Conservation (phyloP, 2,797 vertebrate species). For the Lagorchestes hirsutus region DNA sequence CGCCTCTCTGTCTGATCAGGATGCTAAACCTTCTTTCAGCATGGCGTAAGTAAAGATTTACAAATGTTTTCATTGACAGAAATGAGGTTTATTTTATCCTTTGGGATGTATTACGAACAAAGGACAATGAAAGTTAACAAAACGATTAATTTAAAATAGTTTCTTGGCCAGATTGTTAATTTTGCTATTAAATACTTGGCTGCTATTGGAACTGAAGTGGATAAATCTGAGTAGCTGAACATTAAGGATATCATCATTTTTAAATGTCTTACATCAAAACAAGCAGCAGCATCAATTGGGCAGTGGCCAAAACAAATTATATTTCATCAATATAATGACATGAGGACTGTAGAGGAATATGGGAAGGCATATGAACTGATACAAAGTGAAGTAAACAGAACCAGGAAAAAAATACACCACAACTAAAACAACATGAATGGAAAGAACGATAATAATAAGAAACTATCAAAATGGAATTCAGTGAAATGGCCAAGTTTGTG, state of each 20-base stretch:
- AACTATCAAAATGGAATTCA: neutral
- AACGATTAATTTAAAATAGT: slow-evolving; percentile 38
- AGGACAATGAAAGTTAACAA: neutral
- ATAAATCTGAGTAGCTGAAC: neutral
- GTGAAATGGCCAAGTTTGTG: neutral
- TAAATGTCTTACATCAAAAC: neutral
- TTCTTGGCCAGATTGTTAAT: neutral
- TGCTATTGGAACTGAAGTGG: neutral
- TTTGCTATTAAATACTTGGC: neutral
- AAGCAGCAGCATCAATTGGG: neutral
- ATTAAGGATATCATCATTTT: neutral
- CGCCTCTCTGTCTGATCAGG: slow-evolving; percentile 90
- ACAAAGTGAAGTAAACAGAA: neutral
- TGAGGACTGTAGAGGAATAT: neutral
- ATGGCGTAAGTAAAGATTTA: slow-evolving; percentile 92
- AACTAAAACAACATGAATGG: neutral
- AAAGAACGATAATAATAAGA: neutral
- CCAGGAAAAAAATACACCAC: neutral
- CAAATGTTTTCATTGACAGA: neutral
- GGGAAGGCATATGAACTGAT: neutral
- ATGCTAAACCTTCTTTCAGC: slow-evolving; percentile 96
- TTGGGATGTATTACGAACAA: slow-evolving; percentile 24
- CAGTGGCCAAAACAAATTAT: neutral
- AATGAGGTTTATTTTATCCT: slow-evolving; percentile 38
- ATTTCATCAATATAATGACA: neutral